phyloP scores from a whole-genome alignment of 2,113 vertebrate genomes.

The Mellivora capensis region DNA sequence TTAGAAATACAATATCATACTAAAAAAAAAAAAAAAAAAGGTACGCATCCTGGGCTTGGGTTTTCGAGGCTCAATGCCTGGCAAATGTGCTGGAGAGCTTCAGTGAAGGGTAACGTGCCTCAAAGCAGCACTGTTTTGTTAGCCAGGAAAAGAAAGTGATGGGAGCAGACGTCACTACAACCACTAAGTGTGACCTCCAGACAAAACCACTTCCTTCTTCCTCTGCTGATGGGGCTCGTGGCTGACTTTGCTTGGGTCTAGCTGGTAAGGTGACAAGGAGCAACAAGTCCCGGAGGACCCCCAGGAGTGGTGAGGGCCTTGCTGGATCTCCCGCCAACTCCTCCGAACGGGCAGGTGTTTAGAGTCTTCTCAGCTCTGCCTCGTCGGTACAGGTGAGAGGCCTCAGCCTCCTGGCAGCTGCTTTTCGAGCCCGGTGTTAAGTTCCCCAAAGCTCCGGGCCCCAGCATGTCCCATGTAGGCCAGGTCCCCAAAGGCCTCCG shows the following conservation, averaged over 20 bases:
- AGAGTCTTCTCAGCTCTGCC: background rate
- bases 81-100: no score
- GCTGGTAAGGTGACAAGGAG: background rate
- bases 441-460: slow-evolving; percentile 35
- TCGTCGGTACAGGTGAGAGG: background rate
- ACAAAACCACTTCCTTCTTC: slow-evolving; percentile 29
- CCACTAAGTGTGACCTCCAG: background rate
- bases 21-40: background rate
- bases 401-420: background rate
- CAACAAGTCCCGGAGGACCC: background rate
- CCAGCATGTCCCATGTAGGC: background rate
- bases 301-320: no score
- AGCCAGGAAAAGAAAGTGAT: background rate
- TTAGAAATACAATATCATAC: background rate
- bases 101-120: background rate
- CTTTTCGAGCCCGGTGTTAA: background rate
- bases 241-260: background rate
- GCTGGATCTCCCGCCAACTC: background rate
- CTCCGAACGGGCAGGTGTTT: background rate
- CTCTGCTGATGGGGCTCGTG: background rate
- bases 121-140: background rate
- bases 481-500: slow-evolving; percentile 14
- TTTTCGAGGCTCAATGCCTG: background rate
- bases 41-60: background rate
- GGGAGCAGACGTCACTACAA: background rate